These are phyloP conservation scores for Cistogaster globosa DNA, from an alignment of 2,888 invertebrate genomes.

Conservation along the genomic window DNA sequence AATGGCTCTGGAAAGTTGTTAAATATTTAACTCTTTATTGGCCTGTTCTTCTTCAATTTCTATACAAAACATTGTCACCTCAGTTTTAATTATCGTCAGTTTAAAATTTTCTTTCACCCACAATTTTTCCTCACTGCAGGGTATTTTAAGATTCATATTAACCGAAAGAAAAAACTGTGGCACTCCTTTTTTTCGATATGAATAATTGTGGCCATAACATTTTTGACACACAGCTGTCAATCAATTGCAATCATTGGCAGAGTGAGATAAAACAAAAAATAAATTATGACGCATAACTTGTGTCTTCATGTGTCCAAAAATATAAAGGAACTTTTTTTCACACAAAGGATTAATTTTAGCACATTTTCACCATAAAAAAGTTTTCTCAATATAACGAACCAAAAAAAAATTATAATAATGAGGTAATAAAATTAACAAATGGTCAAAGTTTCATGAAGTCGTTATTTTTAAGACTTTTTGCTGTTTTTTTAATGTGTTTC, in stretches of 20 bases:
- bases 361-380: constrained; percentile 22
- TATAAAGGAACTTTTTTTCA: neutral
- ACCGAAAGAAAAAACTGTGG: neutral
- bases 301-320: constrained; percentile 35
- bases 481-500: neutral
- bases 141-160: constrained; percentile 12
- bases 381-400: neutral
- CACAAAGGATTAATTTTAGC: constrained; percentile 30
- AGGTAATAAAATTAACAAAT: constrained; percentile 24
- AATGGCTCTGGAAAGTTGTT: too few species aligned
- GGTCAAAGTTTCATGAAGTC: constrained; percentile 3
- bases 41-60: too few species aligned
- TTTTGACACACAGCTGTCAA: constrained; percentile 65
- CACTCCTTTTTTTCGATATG: constrained; percentile 23
- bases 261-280: constrained; percentile 30
- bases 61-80: too few species aligned
- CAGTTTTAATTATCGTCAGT: too few species aligned
- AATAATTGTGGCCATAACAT: constrained; percentile 53
- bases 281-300: neutral
- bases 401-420: neutral
- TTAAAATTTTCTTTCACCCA: neutral
- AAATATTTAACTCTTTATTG: too few species aligned
- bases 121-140: neutral
- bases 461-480: neutral
- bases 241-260: constrained; percentile 49